Evolutionary conservation across 1,140 invertebrate species (phyloP).

Genomic region (Ladona fulva): DNA sequence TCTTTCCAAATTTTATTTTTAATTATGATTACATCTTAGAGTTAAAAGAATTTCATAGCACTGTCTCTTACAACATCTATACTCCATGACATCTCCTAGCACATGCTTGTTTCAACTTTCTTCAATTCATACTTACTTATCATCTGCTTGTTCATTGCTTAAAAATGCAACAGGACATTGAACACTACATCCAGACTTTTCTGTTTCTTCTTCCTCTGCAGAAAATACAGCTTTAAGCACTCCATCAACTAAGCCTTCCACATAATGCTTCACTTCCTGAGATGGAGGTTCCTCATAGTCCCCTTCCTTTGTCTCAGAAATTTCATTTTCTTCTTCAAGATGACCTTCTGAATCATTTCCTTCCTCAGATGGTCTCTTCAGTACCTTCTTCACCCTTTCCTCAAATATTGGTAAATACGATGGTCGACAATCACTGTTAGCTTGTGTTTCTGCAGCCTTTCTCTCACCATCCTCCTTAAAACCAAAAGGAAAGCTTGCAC

Average conservation of each 20-base stretch:
- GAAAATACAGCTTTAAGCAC: background rate
- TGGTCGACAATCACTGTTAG: background rate
- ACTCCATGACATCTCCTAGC: too few relatives aligned
- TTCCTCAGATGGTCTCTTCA: background rate
- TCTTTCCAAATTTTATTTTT: too few relatives aligned
- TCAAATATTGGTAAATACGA: background rate
- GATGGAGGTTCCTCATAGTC: background rate
- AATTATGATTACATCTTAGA: too few relatives aligned
- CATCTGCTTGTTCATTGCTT: too few relatives aligned
- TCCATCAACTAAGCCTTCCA: background rate
- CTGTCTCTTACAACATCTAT: too few relatives aligned
- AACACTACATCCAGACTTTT: too few relatives aligned
- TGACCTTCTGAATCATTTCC: too few relatives aligned
- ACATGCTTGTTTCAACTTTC: too few relatives aligned
- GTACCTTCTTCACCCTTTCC: background rate
- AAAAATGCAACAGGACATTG: too few relatives aligned
- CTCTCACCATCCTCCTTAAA: background rate
- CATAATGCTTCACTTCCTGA: background rate
- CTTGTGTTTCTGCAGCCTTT: background rate
- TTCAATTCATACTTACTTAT: too few relatives aligned
- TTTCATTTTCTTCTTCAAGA: background rate
- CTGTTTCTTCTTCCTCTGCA: too few relatives aligned
- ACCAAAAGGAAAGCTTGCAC: background rate
- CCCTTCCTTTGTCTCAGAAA: background rate
- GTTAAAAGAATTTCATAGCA: too few relatives aligned